Percentiles rank a stretch among this genome's conserved stretches.
phyloP scores from a whole-genome alignment of 37 sponge, comb jelly and placozoan species.

The Haliclona indistincta region DNA sequence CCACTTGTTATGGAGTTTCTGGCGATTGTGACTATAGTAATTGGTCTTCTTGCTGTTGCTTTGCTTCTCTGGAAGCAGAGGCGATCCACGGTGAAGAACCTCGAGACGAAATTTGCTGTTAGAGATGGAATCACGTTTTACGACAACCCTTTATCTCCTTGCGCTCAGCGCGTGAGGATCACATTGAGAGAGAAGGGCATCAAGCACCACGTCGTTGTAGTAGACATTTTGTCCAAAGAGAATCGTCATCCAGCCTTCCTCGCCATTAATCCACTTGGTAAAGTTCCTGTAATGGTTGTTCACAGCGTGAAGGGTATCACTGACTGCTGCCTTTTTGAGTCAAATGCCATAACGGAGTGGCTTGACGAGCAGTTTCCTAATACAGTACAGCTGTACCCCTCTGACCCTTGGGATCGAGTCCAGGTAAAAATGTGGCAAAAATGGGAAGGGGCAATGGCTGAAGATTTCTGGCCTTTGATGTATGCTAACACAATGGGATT shows the following conservation, averaged over 20 bases:
- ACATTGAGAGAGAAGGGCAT: not conserved
- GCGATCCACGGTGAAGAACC: no score
- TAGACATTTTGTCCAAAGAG: not conserved
- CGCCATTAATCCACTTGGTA: not conserved
- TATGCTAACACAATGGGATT: not conserved
- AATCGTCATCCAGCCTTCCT: conserved; percentile 6
- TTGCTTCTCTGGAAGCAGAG: no score
- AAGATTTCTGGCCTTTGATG: conserved; percentile 13
- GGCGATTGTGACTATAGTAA: no score
- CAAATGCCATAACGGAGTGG: conserved; percentile 12
- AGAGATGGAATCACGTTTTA: conserved; percentile 4
- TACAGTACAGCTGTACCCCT: conserved; percentile 2
- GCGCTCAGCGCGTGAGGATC: not conserved
- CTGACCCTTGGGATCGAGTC: conserved; percentile 6
- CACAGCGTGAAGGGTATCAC: not conserved
- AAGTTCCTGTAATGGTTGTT: conserved; percentile 1
- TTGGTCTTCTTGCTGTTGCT: no score
- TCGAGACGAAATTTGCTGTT: not conserved
- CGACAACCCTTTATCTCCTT: not conserved
- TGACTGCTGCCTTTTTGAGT: not conserved
- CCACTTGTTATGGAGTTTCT: no score
- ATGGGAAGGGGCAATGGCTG: conserved; percentile 24
- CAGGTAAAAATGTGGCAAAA: conserved; percentile 15
- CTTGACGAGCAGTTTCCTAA: not conserved
- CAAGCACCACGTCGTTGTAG: not conserved